A percentile compares a stretch with the other conserved stretches of the same genome.
Evolutionary conservation across 2,797 vertebrate species (phyloP).

Genomic region (Myotis vivesi): DNA sequence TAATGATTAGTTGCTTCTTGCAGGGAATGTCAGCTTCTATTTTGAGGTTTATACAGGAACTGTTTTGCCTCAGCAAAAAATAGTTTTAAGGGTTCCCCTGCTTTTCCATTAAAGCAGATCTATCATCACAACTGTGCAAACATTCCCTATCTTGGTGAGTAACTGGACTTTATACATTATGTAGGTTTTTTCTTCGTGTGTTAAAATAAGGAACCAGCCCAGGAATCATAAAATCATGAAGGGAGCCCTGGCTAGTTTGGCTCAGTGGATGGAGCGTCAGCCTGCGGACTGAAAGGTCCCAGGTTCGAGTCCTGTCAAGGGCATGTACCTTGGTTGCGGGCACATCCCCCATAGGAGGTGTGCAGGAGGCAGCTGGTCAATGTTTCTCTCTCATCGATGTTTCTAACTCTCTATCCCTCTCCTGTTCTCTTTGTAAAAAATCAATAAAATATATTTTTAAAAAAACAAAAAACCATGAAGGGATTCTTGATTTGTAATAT

Average conservation of each 20-base stretch:
- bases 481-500: background rate
- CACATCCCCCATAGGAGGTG: too few species aligned
- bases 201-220: background rate
- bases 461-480: background rate
- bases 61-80: background rate
- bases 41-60: background rate
- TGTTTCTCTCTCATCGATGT: too few species aligned
- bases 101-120: background rate
- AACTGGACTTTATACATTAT: slow-evolving; percentile 43
- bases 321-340: too few species aligned
- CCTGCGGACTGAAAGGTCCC: too few species aligned
- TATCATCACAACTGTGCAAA: background rate
- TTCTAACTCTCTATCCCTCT: too few species aligned
- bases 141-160: background rate
- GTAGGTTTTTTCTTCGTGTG: background rate
- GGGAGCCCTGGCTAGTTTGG: too few species aligned
- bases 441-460: too few species aligned
- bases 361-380: too few species aligned
- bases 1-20: background rate
- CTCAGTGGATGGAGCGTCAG: too few species aligned
- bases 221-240: background rate
- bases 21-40: background rate
- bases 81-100: background rate
- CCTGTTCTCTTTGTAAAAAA: too few species aligned
- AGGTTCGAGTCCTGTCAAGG: too few species aligned